phyloP scores from a whole-genome alignment of 1,140 invertebrate species.

The Philopotamus ludificatus region DNA sequence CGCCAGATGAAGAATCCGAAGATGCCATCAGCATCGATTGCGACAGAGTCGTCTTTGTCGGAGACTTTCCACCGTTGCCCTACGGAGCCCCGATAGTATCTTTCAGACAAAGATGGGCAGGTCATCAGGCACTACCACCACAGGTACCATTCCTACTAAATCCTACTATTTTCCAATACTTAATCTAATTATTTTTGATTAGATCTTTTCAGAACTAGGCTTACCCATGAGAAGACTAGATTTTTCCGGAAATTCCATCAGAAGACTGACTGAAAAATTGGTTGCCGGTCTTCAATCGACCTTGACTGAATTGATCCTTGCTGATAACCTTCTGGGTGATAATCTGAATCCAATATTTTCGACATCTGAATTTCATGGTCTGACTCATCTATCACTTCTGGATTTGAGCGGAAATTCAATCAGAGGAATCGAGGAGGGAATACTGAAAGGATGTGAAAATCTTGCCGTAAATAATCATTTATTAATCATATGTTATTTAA shows the following conservation, averaged over 20 bases:
- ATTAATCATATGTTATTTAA: neutral
- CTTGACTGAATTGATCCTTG: conserved; percentile 69
- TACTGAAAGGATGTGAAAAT: conserved; percentile 77
- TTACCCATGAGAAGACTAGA: conserved; percentile 73
- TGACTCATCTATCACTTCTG: conserved; percentile 68
- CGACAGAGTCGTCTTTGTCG: conserved; percentile 76
- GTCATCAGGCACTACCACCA: conserved; percentile 75
- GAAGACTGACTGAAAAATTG: conserved; percentile 75
- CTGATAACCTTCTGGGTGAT: conserved; percentile 82
- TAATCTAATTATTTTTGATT: conserved; percentile 11
- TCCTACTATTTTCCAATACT: no score
- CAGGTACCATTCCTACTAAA: conserved; percentile 56
- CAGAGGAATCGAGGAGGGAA: conserved; percentile 77
- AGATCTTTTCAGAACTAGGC: conserved; percentile 56
- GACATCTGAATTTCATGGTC: conserved; percentile 76
- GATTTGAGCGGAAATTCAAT: conserved; percentile 79
- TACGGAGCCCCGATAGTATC: conserved; percentile 72
- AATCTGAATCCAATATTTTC: conserved; percentile 88
- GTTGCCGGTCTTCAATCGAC: conserved; percentile 66
- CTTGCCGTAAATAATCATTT: conserved; percentile 58
- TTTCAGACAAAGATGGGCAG: conserved; percentile 74
- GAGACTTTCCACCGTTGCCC: conserved; percentile 71
- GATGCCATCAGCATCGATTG: conserved; percentile 70
- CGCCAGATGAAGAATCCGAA: conserved; percentile 48
- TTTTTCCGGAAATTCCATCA: conserved; percentile 77